Conservation (phyloP, 2,888 invertebrate genomes). For the Ichneumon xanthorius region DNA sequence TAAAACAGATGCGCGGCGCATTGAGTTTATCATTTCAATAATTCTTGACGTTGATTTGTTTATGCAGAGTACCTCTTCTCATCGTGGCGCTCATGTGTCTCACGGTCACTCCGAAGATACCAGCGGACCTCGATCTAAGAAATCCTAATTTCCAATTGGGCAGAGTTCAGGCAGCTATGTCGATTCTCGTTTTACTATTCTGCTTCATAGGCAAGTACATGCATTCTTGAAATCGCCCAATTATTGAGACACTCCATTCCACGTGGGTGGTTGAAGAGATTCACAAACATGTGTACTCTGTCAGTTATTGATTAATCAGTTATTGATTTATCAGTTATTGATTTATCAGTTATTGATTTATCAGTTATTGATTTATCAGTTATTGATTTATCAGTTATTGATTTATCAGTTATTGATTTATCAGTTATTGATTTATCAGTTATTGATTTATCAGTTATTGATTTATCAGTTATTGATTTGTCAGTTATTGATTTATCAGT, state of each 20-base stretch:
- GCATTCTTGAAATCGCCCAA: not conserved
- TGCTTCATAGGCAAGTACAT: conserved; percentile 90
- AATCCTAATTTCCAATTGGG: conserved; percentile 93
- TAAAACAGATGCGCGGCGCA: not conserved
- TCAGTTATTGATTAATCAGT: too few species aligned
- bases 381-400: too few species aligned
- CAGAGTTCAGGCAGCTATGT: conserved; percentile 91
- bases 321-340: too few species aligned
- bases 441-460: too few species aligned
- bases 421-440: too few species aligned
- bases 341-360: too few species aligned
- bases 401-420: too few species aligned
- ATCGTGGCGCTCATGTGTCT: conserved; percentile 89
- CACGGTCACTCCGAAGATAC: conserved; percentile 85
- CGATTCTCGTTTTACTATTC: conserved; percentile 91
- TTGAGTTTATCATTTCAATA: not conserved
- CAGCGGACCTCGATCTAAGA: conserved; percentile 87
- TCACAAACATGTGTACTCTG: not conserved
- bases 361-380: too few species aligned
- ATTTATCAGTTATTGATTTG: too few species aligned
- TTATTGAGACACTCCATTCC: too few species aligned
- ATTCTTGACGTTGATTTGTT: not conserved
- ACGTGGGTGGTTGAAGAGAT: not conserved
- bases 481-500: too few species aligned
- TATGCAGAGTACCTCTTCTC: conserved; percentile 86